Evolutionary conservation across 1,140 invertebrate genomes (phyloP).

Genomic region (Wiebesia pumilae): DNA sequence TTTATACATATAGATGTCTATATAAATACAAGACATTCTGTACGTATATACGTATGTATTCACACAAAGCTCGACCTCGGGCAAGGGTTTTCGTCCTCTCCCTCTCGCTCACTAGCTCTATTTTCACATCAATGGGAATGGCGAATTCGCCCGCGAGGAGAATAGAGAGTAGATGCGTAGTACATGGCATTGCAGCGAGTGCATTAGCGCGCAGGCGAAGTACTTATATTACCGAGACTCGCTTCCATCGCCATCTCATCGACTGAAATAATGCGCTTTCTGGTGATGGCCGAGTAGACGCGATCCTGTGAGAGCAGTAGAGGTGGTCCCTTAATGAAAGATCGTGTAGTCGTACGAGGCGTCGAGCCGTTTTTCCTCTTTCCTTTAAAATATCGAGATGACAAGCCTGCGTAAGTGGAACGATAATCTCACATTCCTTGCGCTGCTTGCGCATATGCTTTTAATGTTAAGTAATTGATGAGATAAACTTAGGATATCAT

Average conservation of each 20-base stretch:
- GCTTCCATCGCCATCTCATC: background rate
- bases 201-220: slow-evolving; percentile 9
- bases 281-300: background rate
- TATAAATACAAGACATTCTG: background rate
- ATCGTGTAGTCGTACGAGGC: too few species aligned
- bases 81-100: slow-evolving; percentile 18
- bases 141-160: slow-evolving; percentile 37
- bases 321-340: background rate
- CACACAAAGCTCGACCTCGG: background rate
- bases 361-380: background rate
- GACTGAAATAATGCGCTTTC: slow-evolving; percentile 40
- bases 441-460: background rate
- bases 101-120: background rate
- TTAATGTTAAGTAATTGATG: slow-evolving; percentile 5
- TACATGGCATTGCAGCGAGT: background rate
- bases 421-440: background rate
- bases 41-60: background rate
- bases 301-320: background rate
- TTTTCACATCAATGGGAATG: slow-evolving; percentile 29
- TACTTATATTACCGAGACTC: background rate
- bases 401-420: background rate
- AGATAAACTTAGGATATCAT: background rate
- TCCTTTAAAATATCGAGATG: background rate
- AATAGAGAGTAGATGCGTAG: background rate
- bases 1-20: background rate